Evolutionary conservation across 2,113 vertebrate genomes (phyloP).

Genomic region (Pseudolaguvia tuberculata): DNA sequence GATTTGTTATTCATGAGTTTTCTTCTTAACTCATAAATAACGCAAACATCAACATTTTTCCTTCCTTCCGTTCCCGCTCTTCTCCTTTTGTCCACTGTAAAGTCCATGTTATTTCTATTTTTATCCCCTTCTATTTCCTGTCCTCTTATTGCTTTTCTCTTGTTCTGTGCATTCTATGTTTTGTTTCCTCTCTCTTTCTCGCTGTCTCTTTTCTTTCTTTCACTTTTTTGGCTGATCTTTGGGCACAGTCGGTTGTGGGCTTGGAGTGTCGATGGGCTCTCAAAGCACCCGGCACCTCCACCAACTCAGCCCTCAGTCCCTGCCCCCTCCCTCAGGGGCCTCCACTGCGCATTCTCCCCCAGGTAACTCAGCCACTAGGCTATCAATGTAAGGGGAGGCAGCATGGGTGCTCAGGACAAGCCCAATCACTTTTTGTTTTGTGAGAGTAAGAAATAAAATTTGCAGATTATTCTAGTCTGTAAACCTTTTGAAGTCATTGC

Average conservation of each 20-base stretch:
- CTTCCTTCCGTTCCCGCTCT: conserved; percentile 48
- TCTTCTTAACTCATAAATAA: conserved; percentile 64
- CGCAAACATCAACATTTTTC: conserved; percentile 69
- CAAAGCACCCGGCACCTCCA: conserved; percentile 88
- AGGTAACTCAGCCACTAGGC: conserved; percentile 78
- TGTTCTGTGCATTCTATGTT: conserved; percentile 15
- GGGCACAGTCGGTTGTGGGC: conserved; percentile 92
- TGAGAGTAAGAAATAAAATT: neutral
- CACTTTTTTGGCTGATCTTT: conserved; percentile 59
- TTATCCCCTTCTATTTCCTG: neutral
- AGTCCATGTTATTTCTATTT: conserved; percentile 36
- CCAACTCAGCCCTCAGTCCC: conserved; percentile 89
- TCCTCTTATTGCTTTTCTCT: conserved; percentile 48
- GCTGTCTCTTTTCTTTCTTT: conserved; percentile 15
- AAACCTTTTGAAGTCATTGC: neutral
- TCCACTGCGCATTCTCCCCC: conserved; percentile 92
- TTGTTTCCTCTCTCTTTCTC: conserved; percentile 47
- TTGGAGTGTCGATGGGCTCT: conserved; percentile 93
- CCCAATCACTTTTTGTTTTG: conserved; percentile 1
- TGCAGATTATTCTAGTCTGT: no score
- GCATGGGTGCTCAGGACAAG: conserved; percentile 38
- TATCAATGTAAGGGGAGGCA: conserved; percentile 36
- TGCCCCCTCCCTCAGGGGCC: conserved; percentile 91
- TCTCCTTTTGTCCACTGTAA: conserved; percentile 27
- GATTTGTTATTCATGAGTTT: conserved; percentile 57